Base-by-base conservation (phyloP, 2,888 invertebrate species). In the Lasioglossum malachurum region DNA sequence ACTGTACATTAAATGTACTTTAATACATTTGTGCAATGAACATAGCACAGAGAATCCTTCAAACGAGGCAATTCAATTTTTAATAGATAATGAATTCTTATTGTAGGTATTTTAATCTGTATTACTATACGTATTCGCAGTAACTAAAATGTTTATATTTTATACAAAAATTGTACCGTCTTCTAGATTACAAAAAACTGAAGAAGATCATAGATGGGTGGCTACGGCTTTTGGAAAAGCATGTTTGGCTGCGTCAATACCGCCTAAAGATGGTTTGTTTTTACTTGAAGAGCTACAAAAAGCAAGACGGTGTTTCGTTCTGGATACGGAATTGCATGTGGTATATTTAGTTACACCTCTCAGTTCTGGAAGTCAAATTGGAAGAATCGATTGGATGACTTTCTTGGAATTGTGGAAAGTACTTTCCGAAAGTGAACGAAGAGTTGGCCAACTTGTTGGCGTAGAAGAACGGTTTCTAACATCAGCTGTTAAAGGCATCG, bases 331-430 rank as follows among this genome's bases (percentile, higher is more conserved):
- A 93, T 96, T 99, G 4, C 99, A 99, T 95, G 97, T 99, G 67
- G 97, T 99, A 75, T 99, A 99, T 95, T 96, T 99, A 93, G 99
- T 99, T 67, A 99, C 99, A 3, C 99, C 99, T 0, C 98, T 98
- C 88, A 98, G 98, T 94, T 97, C 98, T 44, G 97, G 98, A 91
- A 97, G 97, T 93, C 97, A 98, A 91, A 92, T 96, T 97, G 97
- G 96, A 96, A 97, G 83, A 96, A 97, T 92, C 75, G 98, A 99
- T 94, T 98, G 98, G 98, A 96, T 98, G 94, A 96, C 97, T 89
- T 97, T 97, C 92, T 96, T 98, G 67, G 97, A 97, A 87, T 94
- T 99, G 64, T 99, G 98, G 98, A 98, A 98, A 92, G 96, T 96
- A 78, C 96, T 99, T 41, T 96, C 97, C 2, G 96, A 97, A 82